Percentiles rank a stretch among this genome's conserved stretches.
These are phyloP conservation scores for Drosophila ezoana DNA, from an alignment of 2,888 invertebrate species.

Conservation along the genomic window DNA sequence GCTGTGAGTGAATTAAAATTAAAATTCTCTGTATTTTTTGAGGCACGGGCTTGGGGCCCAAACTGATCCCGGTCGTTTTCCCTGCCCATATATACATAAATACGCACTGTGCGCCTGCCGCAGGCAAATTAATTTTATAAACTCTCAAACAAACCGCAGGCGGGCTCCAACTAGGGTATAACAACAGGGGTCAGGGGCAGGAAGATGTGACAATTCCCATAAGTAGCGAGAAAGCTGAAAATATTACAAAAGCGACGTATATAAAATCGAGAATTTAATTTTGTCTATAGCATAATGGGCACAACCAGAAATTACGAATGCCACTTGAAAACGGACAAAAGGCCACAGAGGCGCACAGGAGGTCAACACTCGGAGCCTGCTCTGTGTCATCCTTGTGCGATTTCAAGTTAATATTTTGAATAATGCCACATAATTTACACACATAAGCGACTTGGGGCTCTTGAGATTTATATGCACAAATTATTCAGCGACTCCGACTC, in stretches of 20 bases:
- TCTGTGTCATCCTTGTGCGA: conserved; percentile 38
- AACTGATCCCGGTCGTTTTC: conserved; percentile 6
- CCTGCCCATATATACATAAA: conserved; percentile 22
- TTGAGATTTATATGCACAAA: conserved; percentile 61
- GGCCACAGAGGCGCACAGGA: not conserved
- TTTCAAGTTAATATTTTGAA: conserved; percentile 73
- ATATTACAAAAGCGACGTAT: conserved; percentile 32
- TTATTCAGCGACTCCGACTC: conserved; percentile 45
- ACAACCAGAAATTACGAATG: conserved; percentile 17
- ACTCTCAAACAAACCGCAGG: conserved; percentile 61
- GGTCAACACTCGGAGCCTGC: conserved; percentile 16
- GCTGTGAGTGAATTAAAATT: conserved; percentile 68
- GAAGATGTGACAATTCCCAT: conserved; percentile 16
- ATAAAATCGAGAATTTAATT: conserved; percentile 61
- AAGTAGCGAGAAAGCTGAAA: conserved; percentile 21
- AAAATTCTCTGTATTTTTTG: conserved; percentile 35
- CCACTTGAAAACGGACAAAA: conserved; percentile 20
- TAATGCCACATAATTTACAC: conserved; percentile 71
- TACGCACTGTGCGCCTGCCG: conserved; percentile 33
- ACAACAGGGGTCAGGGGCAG: not conserved
- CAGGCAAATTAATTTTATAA: conserved; percentile 75
- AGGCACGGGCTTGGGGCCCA: conserved; percentile 5
- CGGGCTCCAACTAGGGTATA: conserved; percentile 18
- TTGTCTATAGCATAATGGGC: conserved; percentile 37
- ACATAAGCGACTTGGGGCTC: conserved; percentile 61